Conservation (phyloP, 2,797 vertebrate species). For the Onychomys arenicola region DNA sequence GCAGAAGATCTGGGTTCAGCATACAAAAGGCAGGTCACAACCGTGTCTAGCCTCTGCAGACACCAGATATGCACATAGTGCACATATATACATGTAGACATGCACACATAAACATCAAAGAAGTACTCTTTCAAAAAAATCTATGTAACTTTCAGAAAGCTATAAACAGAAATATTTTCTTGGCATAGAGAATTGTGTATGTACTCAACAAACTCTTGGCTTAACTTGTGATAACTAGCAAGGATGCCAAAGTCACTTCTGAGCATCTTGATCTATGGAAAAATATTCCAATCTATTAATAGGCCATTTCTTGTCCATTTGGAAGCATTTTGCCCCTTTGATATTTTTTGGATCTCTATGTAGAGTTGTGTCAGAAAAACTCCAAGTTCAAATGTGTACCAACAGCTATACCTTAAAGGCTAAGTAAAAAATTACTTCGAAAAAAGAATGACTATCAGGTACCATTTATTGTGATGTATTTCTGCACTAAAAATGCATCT, state of each 20-base stretch:
- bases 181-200: slow-evolving; percentile 42
- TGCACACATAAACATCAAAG: not conserved
- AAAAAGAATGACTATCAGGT: not conserved
- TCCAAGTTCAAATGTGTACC: not conserved
- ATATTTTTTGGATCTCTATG: not conserved
- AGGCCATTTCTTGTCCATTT: not conserved
- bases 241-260: not conserved
- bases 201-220: slow-evolving; percentile 29
- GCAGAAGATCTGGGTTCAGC: not conserved
- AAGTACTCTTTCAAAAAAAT: not conserved
- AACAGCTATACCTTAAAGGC: not conserved
- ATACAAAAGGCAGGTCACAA: not conserved
- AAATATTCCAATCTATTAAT: not conserved
- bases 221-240: slow-evolving; percentile 22
- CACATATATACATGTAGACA: not conserved
- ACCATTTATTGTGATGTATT: slow-evolving; percentile 9
- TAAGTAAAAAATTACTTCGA: slow-evolving; percentile 8
- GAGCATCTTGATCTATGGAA: not conserved
- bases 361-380: not conserved
- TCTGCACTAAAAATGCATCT: slow-evolving; percentile 23
- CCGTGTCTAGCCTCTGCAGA: not conserved
- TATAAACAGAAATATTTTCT: slow-evolving; percentile 24
- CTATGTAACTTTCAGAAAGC: not conserved
- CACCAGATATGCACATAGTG: not conserved
- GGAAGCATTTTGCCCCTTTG: not conserved